phyloP scores from a whole-genome alignment of 2,888 invertebrate genomes.

The Eupithecia centaureata region DNA sequence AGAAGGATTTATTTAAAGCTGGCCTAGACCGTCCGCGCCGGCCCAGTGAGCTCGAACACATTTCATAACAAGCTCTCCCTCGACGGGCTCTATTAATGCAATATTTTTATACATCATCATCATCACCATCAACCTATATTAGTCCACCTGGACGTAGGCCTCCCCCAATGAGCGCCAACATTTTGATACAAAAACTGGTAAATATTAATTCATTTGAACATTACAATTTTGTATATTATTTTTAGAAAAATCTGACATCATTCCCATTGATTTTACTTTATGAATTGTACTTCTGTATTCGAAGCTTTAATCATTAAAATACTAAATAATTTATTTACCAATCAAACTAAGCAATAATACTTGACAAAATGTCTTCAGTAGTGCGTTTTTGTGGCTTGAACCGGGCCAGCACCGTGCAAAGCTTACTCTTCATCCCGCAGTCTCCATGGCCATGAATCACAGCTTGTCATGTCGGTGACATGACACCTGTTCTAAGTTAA shows the following conservation, averaged over 20 bases:
- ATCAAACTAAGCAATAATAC: neutral
- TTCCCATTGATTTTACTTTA: too few species aligned
- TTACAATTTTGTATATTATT: too few species aligned
- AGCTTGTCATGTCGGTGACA: neutral
- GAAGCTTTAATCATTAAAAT: neutral
- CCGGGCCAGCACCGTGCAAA: too few species aligned
- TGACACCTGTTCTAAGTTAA: neutral
- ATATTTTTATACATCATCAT: neutral
- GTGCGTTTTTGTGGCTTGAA: neutral
- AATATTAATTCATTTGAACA: too few species aligned
- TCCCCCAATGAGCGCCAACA: too few species aligned
- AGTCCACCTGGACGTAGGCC: too few species aligned
- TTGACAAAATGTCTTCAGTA: neutral
- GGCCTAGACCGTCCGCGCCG: conserved; percentile 9
- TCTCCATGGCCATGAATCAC: neutral
- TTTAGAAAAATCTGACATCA: too few species aligned
- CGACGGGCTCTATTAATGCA: neutral
- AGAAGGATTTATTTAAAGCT: neutral
- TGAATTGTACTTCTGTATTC: too few species aligned
- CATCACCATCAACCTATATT: too few species aligned
- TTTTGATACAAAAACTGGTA: neutral
- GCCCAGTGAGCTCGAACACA: conserved; percentile 36
- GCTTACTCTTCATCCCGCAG: too few species aligned
- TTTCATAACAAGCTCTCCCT: conserved; percentile 36
- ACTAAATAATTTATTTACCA: neutral